Evolutionary conservation across 2,113 vertebrate genomes (phyloP).

Genomic region (Petaurus breviceps): DNA sequence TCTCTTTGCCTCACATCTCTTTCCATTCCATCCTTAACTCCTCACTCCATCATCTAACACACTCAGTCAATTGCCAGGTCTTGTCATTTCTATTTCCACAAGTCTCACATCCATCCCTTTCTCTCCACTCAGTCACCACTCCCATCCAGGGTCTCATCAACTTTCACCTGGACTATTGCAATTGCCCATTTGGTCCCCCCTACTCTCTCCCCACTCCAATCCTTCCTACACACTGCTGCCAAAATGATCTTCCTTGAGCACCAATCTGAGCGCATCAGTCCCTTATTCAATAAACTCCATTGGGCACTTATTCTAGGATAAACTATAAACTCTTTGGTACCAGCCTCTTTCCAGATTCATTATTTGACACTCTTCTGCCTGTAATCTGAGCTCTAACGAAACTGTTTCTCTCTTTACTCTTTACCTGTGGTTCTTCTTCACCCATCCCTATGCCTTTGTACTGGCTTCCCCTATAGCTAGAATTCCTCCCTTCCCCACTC

Average conservation of each 20-base stretch:
- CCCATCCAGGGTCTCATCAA: not conserved
- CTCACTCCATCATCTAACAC: not conserved
- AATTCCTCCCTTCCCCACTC: no score
- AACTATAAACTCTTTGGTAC: not conserved
- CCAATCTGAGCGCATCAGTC: not conserved
- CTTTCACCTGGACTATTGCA: not conserved
- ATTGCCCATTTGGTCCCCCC: not conserved
- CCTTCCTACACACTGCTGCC: not conserved
- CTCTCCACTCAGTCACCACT: not conserved
- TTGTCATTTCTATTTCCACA: not conserved
- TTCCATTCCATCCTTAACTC: not conserved
- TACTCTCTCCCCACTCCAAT: not conserved
- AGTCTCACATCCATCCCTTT: not conserved
- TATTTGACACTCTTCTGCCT: no score
- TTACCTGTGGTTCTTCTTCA: no score
- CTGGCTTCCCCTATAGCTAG: no score
- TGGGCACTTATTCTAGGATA: not conserved
- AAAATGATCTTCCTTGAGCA: not conserved
- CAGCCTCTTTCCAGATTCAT: no score
- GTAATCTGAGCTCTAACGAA: no score
- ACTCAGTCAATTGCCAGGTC: not conserved
- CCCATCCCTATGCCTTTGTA: no score
- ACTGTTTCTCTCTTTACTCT: no score
- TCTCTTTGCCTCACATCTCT: not conserved
- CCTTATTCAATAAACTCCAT: not conserved